phyloP scores from a whole-genome alignment of 2,797 vertebrate genomes.

The Thalassophryne amazonica region DNA sequence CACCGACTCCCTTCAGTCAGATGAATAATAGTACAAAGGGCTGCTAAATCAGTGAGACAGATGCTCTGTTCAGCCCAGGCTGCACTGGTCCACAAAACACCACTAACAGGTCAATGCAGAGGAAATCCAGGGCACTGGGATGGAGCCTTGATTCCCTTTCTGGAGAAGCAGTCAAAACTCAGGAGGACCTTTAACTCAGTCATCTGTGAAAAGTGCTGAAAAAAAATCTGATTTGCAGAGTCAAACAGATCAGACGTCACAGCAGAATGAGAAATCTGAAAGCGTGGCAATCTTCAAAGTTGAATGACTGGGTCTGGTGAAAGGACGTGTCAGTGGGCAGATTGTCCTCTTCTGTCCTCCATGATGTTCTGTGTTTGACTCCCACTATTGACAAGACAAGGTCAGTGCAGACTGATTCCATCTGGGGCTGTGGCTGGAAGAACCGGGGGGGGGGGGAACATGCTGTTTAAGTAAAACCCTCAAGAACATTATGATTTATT shows the following conservation, averaged over 20 bases:
- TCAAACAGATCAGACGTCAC: slow-evolving; percentile 14
- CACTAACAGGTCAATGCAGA: slow-evolving; percentile 63
- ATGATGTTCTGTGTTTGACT: slow-evolving; percentile 4
- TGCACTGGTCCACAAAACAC: slow-evolving; percentile 47
- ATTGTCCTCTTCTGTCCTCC: slow-evolving; percentile 11
- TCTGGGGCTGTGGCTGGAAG: slow-evolving; percentile 18
- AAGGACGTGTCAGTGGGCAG: slow-evolving; percentile 1
- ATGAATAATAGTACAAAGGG: slow-evolving; percentile 82
- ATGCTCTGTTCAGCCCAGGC: slow-evolving; percentile 59
- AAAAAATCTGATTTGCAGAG: slow-evolving; percentile 29
- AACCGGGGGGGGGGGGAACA: slow-evolving; percentile 41
- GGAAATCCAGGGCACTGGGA: slow-evolving; percentile 49
- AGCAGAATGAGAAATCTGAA: slow-evolving; percentile 17
- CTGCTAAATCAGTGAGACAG: slow-evolving; percentile 77
- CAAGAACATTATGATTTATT: slow-evolving; percentile 87
- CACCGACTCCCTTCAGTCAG: slow-evolving; percentile 67
- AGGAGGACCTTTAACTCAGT: slow-evolving; percentile 31
- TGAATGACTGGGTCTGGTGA: slow-evolving; percentile 3
- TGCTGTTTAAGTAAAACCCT: slow-evolving; percentile 83
- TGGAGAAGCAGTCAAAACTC: slow-evolving; percentile 29
- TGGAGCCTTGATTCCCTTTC: slow-evolving; percentile 26
- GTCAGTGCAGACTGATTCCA: slow-evolving; percentile 54
- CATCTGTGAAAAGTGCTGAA: slow-evolving; percentile 18
- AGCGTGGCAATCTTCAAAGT: slow-evolving; percentile 18
- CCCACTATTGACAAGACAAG: slow-evolving; percentile 42